phyloP scores from a whole-genome alignment of 2,113 vertebrate genomes.

The Pachyramphus minor region DNA sequence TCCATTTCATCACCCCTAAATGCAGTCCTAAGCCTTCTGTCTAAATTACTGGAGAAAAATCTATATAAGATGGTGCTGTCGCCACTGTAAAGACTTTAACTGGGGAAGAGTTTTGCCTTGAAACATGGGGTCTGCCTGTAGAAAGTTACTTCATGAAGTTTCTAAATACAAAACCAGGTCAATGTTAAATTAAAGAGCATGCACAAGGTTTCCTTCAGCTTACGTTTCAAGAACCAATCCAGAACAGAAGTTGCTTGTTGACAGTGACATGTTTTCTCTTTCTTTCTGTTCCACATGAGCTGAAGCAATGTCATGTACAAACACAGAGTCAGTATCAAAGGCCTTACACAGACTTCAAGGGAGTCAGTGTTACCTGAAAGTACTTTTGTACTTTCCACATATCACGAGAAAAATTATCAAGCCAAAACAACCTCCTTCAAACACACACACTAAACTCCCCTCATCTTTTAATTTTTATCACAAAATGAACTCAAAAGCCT shows the following conservation, averaged over 20 bases:
- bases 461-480: background rate
- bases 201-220: background rate
- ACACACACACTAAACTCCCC: background rate
- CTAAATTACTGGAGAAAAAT: background rate
- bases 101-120: background rate
- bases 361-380: background rate
- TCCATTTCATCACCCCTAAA: background rate
- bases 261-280: background rate
- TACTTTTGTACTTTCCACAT: background rate
- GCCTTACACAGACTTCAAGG: background rate
- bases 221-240: background rate
- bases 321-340: background rate
- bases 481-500: background rate
- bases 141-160: background rate
- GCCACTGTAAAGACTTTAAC: background rate
- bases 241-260: background rate
- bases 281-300: background rate
- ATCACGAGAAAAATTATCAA: background rate
- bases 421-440: background rate
- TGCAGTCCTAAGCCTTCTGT: background rate
- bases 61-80: background rate
- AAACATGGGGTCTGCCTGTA: background rate
- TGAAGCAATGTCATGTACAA: background rate
- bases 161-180: background rate
- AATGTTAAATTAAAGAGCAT: background rate